A percentile compares a stretch with the other conserved stretches of the same genome.
Evolutionary conservation across 2,113 vertebrate species (phyloP).

Genomic region (Danio rerio): DNA sequence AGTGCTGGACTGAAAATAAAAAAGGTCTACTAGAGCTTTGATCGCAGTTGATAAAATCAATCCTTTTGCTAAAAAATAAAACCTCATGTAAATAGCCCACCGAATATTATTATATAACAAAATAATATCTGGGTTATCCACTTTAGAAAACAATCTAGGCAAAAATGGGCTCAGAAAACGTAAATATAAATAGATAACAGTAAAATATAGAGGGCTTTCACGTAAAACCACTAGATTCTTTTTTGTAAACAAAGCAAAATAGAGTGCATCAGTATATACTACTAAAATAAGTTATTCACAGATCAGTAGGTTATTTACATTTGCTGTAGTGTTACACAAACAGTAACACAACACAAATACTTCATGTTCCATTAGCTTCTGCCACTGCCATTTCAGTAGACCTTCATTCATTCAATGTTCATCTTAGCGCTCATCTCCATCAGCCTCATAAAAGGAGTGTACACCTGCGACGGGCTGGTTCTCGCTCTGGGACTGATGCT

Average conservation of each 20-base stretch:
- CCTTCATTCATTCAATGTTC: constrained; percentile 58
- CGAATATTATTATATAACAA: constrained; percentile 51
- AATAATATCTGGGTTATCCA: constrained; percentile 48
- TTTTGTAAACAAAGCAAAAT: constrained; percentile 64
- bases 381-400: neutral
- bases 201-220: constrained; percentile 34
- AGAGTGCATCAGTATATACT: constrained; percentile 50
- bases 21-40: neutral
- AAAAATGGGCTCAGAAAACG: constrained; percentile 61
- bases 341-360: constrained; percentile 53
- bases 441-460: constrained; percentile 87
- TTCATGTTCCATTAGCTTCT: constrained; percentile 33
- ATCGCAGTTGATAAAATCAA: neutral
- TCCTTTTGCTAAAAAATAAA: neutral
- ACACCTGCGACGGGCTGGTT: constrained; percentile 66
- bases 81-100: neutral
- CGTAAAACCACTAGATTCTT: constrained; percentile 42
- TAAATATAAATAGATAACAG: constrained; percentile 54
- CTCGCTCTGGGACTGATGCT: constrained; percentile 39
- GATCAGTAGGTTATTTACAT: constrained; percentile 62
- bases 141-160: constrained; percentile 59
- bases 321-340: constrained; percentile 29
- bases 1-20: constrained; percentile 1
- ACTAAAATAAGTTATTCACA: constrained; percentile 63
- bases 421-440: constrained; percentile 81